phyloP scores from a whole-genome alignment of 2,797 vertebrate species.

The Chelon labrosus region DNA sequence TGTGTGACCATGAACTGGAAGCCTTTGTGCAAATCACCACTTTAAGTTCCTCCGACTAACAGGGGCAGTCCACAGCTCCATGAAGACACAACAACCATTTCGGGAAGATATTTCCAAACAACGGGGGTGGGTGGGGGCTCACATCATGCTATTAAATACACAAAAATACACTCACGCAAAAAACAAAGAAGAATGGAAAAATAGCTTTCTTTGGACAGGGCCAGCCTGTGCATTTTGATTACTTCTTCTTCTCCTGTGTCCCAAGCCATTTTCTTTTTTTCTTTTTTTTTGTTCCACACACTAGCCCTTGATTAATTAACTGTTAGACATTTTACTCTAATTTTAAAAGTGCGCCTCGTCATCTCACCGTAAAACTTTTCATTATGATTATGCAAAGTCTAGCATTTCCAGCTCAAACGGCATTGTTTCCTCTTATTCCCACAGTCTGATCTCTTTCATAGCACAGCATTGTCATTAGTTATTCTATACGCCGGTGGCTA shows the following conservation, averaged over 20 bases:
- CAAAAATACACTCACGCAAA: conserved; percentile 46
- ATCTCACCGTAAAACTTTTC: conserved; percentile 14
- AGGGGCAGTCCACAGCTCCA: conserved; percentile 59
- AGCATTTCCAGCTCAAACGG: conserved; percentile 44
- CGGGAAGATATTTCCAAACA: conserved; percentile 52
- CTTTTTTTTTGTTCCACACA: conserved; percentile 8
- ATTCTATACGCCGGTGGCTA: conserved; percentile 52
- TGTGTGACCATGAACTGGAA: conserved; percentile 79
- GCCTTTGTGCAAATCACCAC: conserved; percentile 82
- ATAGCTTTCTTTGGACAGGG: conserved; percentile 86
- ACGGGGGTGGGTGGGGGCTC: conserved; percentile 37
- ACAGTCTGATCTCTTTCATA: conserved; percentile 26
- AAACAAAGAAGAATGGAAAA: conserved; percentile 75
- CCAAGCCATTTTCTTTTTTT: conserved; percentile 27
- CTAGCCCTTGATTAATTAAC: conserved; percentile 73
- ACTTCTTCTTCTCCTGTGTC: conserved; percentile 56
- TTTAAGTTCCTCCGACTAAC: conserved; percentile 65
- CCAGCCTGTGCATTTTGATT: conserved; percentile 85
- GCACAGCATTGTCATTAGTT: conserved; percentile 33
- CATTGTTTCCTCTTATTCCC: conserved; percentile 31
- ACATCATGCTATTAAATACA: conserved; percentile 71
- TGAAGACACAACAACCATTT: conserved; percentile 60
- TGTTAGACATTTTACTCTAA: conserved; percentile 63
- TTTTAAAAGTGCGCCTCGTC: conserved; percentile 43
- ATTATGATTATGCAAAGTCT: conserved; percentile 41